These are phyloP conservation scores for Chrysemys picta DNA, from an alignment of 2,113 vertebrate species.

Conservation along the genomic window DNA sequence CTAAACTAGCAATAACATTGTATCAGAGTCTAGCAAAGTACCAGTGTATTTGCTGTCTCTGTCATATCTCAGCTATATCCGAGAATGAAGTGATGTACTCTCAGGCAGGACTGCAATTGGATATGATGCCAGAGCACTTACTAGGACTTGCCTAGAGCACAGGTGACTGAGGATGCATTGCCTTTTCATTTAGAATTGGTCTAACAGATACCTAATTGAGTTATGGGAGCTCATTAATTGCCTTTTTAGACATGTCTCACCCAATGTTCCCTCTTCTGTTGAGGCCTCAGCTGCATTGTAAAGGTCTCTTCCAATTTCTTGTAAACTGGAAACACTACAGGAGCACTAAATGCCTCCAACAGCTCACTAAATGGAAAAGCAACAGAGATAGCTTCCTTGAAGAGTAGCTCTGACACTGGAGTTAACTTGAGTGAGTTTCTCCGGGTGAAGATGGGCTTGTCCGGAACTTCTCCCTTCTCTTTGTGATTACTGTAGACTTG, in stretches of 20 bases:
- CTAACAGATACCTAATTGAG: background rate
- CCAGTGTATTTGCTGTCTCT: background rate
- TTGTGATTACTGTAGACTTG: background rate
- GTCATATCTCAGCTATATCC: background rate
- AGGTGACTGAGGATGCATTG: background rate
- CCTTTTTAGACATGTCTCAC: background rate
- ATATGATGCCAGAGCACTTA: background rate
- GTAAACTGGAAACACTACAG: background rate
- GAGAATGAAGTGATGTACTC: background rate
- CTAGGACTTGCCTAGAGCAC: background rate
- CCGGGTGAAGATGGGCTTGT: too few species aligned
- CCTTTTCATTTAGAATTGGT: background rate
- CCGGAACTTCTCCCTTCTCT: too few species aligned
- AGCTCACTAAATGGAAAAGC: background rate
- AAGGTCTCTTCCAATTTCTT: background rate
- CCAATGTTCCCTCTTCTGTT: background rate
- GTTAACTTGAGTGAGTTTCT: background rate
- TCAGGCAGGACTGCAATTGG: background rate
- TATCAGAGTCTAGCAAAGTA: background rate
- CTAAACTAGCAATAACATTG: background rate
- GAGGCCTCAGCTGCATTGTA: background rate
- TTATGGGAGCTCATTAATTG: background rate
- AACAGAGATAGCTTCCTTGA: background rate
- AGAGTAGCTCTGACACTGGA: background rate
- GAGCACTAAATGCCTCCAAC: background rate